These are phyloP conservation scores for Plestiodon gilberti DNA, from an alignment of 2,113 vertebrate species.

Conservation along the genomic window DNA sequence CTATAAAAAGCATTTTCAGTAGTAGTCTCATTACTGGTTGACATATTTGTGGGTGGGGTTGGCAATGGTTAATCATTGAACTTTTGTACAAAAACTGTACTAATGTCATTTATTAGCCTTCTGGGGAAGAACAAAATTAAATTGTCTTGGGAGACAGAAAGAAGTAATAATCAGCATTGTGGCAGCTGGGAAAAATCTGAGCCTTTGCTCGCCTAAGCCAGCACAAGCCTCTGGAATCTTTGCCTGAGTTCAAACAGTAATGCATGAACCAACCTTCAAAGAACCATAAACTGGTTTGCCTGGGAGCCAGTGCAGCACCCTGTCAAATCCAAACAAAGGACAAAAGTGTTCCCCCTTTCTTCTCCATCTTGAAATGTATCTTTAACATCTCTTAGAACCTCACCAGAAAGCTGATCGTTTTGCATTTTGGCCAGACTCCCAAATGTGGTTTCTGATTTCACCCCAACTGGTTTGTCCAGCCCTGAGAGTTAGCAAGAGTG, in stretches of 20 bases:
- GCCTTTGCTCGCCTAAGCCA: not conserved
- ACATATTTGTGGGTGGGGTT: no score
- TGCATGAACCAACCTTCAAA: not conserved
- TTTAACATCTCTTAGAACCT: not conserved
- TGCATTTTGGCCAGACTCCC: not conserved
- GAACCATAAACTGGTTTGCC: not conserved
- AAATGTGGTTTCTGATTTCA: conserved; percentile 1
- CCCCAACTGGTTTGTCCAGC: not conserved
- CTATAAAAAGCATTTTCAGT: not conserved
- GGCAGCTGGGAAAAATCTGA: not conserved
- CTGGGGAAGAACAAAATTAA: no score
- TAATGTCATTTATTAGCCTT: no score
- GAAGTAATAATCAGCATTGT: no score
- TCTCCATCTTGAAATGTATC: not conserved
- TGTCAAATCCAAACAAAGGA: not conserved
- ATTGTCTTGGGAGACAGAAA: no score
- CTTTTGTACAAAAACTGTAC: no score
- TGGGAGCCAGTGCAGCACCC: not conserved
- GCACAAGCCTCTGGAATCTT: not conserved
- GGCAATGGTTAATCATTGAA: no score
- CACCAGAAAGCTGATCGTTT: not conserved
- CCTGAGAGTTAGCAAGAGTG: not conserved
- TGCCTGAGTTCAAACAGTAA: not conserved
- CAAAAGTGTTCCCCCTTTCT: no score
- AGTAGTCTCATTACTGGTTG: no score